Base-by-base conservation (phyloP, 1,140 invertebrate genomes). In the Trachelipus rathkii region DNA sequence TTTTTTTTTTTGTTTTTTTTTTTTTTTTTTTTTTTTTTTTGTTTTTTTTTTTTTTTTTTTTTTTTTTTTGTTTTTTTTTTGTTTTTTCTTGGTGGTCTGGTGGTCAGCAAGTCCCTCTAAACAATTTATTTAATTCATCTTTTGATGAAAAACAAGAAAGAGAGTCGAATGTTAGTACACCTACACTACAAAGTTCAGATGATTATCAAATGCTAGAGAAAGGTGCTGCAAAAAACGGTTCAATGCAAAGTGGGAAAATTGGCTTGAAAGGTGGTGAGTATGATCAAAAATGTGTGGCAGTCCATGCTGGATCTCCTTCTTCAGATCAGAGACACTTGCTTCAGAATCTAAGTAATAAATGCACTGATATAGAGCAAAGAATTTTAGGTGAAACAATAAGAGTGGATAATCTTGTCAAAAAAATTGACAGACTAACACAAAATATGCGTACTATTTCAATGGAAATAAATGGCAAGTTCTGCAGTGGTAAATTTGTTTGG, bases 401-500 rank as follows among this genome's bases (percentile, higher is more conserved):
- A 10, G 43, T 80, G 7, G 79, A 77, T 11, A 77, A 79, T 23
- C 71, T 82, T 10, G 66, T 45, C 1, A 75, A 80, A 44, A 69
- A 76, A 53, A 71, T 83, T 67, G 74, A 78, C 21, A 76, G 79
- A 24, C 23, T 78, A 23, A 75, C 78, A 21, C 44, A 60, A n/a
- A 15, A 24, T 7, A 50, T 77, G 3, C 66, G 66, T n/a, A 71
- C 76, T n/a, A 60, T 72, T n/a, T 13, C 23, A 33, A 10, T 67
- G 10, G 72, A 77, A 15, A 23, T 80, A n/a, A 84, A 84, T 77
- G 83, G 83, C 8, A 78, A 83, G 44, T 81, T 80, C n/a, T 85
- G 85, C 72, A 85, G 84, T 79, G 86, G 86, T 23, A 76, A 83
- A 11, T 86, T 82, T 76, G 76, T 84, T 19, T 87, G 86, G 86